A percentile compares a stretch with the other conserved stretches of the same genome.
These are phyloP conservation scores for Apodemus sylvaticus DNA, from an alignment of 2,113 vertebrate species.

Conservation along the genomic window DNA sequence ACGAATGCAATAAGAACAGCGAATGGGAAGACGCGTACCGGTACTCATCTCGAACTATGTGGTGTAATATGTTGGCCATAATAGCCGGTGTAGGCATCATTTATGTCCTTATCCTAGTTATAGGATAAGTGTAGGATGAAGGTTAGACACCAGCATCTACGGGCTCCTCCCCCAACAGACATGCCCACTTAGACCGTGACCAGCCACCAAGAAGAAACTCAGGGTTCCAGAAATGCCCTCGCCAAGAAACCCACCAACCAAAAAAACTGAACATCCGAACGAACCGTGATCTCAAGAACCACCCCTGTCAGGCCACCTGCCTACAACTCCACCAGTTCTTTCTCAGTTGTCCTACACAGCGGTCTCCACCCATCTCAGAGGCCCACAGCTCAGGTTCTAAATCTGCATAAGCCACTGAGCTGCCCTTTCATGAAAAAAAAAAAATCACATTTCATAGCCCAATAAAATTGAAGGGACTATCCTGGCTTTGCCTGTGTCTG, in stretches of 20 bases:
- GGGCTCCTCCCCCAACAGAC: not conserved
- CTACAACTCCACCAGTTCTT: not conserved
- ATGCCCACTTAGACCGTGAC: not conserved
- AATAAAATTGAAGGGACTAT: slow-evolving; percentile 64
- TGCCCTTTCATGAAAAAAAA: slow-evolving; percentile 26
- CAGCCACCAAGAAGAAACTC: slow-evolving; percentile 42
- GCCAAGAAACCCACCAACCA: slow-evolving; percentile 45
- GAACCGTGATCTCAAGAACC: not conserved
- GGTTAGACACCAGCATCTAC: not conserved
- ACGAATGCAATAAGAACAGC: not conserved
- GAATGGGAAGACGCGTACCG: slow-evolving; percentile 46
- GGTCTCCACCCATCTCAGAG: not conserved
- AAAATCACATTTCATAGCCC: slow-evolving; percentile 19
- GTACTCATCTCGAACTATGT: slow-evolving; percentile 60
- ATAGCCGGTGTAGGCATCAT: slow-evolving; percentile 43
- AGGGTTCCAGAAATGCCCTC: not conserved
- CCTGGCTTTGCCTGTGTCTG: not conserved
- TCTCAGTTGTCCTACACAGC: not conserved
- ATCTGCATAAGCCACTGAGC: slow-evolving; percentile 25
- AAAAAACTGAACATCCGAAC: slow-evolving; percentile 3
- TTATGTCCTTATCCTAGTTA: not conserved
- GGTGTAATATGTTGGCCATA: slow-evolving; percentile 5
- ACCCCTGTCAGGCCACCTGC: not conserved
- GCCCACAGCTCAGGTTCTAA: not conserved
- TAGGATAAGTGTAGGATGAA: not conserved